Evolutionary conservation across 2,113 vertebrate genomes (phyloP).

Genomic region (Gymnarchus niloticus): DNA sequence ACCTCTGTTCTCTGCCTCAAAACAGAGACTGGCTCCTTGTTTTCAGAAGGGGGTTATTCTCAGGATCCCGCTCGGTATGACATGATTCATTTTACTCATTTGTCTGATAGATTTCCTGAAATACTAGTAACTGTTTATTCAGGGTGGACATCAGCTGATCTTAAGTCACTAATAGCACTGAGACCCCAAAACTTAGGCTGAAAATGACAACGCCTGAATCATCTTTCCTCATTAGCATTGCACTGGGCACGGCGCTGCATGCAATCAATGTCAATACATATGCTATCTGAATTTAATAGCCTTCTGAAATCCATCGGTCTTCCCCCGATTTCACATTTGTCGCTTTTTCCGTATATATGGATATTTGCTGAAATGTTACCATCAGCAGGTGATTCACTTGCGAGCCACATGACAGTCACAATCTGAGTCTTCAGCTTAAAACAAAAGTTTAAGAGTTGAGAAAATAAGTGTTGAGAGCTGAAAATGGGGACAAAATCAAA

Average conservation of each 20-base stretch:
- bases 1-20: background rate
- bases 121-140: background rate
- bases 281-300: background rate
- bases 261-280: background rate
- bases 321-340: background rate
- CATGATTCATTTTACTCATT: background rate
- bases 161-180: background rate
- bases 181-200: background rate
- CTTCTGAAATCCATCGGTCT: background rate
- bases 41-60: background rate
- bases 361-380: background rate
- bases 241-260: background rate
- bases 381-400: background rate
- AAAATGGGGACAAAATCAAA: background rate
- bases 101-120: background rate
- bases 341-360: background rate
- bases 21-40: no score
- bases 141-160: background rate
- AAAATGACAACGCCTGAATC: background rate
- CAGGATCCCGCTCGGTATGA: background rate
- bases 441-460: background rate
- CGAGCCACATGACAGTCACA: background rate
- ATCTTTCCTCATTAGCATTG: conserved; percentile 21
- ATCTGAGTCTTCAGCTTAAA: background rate
- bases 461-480: background rate